phyloP scores from a whole-genome alignment of 2,888 invertebrate genomes.

The Habroteleia sp. region DNA sequence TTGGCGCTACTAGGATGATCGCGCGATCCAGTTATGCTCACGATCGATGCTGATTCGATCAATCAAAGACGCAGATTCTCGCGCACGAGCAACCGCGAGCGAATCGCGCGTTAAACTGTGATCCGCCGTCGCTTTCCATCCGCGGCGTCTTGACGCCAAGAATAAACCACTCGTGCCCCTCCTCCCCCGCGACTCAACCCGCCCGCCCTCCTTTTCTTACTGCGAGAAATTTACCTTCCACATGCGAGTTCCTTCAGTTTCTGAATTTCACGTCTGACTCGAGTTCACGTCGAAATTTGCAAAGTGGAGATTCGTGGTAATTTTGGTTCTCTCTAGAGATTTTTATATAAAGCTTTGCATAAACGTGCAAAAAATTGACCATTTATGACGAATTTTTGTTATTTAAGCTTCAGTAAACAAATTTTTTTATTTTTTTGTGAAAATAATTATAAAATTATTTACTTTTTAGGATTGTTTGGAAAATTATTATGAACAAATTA shows the following conservation, averaged over 20 bases:
- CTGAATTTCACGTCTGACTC: conserved; percentile 41
- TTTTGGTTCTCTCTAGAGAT: no score
- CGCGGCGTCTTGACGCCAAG: conserved; percentile 73
- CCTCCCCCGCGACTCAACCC: conserved; percentile 43
- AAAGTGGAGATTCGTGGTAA: no score
- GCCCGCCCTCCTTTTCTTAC: conserved; percentile 33
- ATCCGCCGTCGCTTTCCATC: conserved; percentile 69
- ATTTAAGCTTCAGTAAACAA: no score
- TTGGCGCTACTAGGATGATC: neutral
- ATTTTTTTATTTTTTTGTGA: no score
- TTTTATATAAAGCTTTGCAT: no score
- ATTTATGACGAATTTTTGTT: no score
- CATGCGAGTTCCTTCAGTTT: conserved; percentile 54
- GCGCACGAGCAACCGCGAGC: conserved; percentile 53
- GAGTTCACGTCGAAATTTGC: no score
- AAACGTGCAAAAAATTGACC: no score
- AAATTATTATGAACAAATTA: no score
- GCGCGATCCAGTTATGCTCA: neutral
- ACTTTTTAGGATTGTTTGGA: no score
- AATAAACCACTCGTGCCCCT: conserved; percentile 73
- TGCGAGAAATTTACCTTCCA: conserved; percentile 65
- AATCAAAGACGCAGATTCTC: conserved; percentile 24
- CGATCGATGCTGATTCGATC: conserved; percentile 24
- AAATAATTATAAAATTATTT: no score
- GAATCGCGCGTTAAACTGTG: conserved; percentile 67